Base-by-base conservation (phyloP, 2,113 vertebrate species). In the Zingel zingel region DNA sequence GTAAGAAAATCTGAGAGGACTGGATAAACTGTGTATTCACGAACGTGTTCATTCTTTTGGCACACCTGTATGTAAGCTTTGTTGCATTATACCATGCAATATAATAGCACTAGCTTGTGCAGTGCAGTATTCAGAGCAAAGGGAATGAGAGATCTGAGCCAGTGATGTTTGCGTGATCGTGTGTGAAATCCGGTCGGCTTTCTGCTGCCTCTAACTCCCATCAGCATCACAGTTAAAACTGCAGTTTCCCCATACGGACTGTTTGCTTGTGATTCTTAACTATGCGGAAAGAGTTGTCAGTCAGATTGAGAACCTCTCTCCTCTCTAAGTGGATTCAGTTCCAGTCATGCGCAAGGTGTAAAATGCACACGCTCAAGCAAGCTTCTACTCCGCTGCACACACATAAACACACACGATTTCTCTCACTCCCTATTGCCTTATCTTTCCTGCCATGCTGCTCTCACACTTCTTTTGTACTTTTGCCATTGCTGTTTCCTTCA, bases 281-380 rank as follows among this genome's bases (percentile, higher is more conserved):
- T 79, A 66, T 71, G 74, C 72, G 77, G 87, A 90, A 88, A 82
- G 74, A 86, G 79, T 75, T 82, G 79, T 89, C 90, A 84, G 77
- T 85, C 86, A 79, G 68, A 87, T 67, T 72, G 77, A 87, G 71
- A 68, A 79, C 84, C 73, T 72, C 72, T 79, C 58, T 79, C 33
- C 21, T 27, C 72, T 79, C 51, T 79, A 76, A 89, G 86, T 84
- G 72, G 81, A 89, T 81, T 77, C 72, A 57, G 48, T 45, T 77
- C 56, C 79, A 83, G 83, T 75, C 85, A 67, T 66, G 78, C 63
- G 58, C 63, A 67, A 84, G 63, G 78, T 89, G 78, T 81, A 80
- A 87, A 84, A 86, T 30, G 71, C 69, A 86, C 76, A 67, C 57
- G n/a, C 85, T 79, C 79, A 82, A 74, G 69, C 36, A 19, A 75